Evolutionary conservation across 1,140 invertebrate genomes (phyloP), one percentile per base, ranked within the genome.

Genomic region (Aleiodes sp.): DNA sequence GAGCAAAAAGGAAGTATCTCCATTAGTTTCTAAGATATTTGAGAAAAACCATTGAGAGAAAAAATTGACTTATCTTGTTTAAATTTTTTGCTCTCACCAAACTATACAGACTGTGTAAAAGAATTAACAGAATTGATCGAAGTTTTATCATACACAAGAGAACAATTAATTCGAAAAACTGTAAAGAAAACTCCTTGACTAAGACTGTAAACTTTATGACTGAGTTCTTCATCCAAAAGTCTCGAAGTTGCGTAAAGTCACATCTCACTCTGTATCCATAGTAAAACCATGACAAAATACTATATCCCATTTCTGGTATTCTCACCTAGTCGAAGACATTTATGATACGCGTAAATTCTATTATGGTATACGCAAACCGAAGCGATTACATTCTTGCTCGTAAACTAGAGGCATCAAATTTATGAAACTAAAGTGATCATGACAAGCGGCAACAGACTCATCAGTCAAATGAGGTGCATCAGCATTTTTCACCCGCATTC

Each of bases 311-410:
- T 52, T 12, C 46, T 24, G 46, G 46, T 16, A 52, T 52, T 52
- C 46, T 52, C 26, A 52, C 16, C 46, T 12, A 52, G 19, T 21
- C 19, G 10, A 24, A 7, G 56, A 59, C 28, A 29, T 59, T 59
- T 59, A 59, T 31, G 26, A 26, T 16, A 59, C 28, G 28, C 56
- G 56, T 31, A 59, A 59, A 59, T 26, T 59, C 28, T 29, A 59
- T 59, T 59, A 31, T 31, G 28, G 28, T 29, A 31, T n/a, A 59
- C 56, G 56, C 56, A 31, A 59, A 59, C 56, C 31, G 31, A 59
- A 59, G 26, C 26, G 26, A n/a, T 59, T 16, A 59, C 12, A 0
- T 31, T 28, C 24, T 12, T 28, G 26, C 56, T 59, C 56, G 56
- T 59, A 59, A 59, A 59, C 1, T 12, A n/a, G 24, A n/a, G 29